Base-by-base conservation (phyloP, 2,888 invertebrate species). In the Coleophora deauratella region DNA sequence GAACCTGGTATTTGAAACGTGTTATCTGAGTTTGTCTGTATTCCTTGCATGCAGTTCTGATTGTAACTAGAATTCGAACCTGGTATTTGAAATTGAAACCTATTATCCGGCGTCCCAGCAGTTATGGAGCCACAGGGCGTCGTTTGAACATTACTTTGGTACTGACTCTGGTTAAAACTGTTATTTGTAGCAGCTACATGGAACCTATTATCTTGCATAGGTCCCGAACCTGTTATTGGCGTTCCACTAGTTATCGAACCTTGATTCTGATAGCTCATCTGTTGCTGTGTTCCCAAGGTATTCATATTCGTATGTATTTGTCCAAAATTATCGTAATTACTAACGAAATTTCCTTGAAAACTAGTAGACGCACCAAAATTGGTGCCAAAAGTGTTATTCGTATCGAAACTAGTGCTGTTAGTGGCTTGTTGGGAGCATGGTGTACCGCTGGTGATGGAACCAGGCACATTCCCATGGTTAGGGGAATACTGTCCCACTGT, bases 361-460 rank as follows among this genome's bases (percentile, higher is more conserved):
- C 21, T 21, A 21, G 3, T 21, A 6, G 21, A 4, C 3, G 21
- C 0, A 9, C 21, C 37, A 9, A 43, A 46, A 38, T 32, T 51
- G n/a, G 32, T 35, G 13, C 35, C 28, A 15, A 38, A 41, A 44
- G 30, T 43, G n/a, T 30, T 35, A n/a, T 28, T 39, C 2, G 21
- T 13, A 12, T 43, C 40, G 30, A 37, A 40, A 35, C 30, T 38
- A 40, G 38, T 39, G 43, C 33, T 14, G 42, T 38, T 31, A 31
- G 43, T 44, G 13, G 37, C 44, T 2, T 50, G 49, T 3, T 45
- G 39, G 33, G 38, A 44, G 10, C 48, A 11, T 10, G 59, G 55
- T 1, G 59, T 59, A 1, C 60, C 63, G 32, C 54, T 47, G 2
- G 54, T 52, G 8, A 66, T 63, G 0, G 68, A 64, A 1, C 27